Conservation (phyloP, 2,888 invertebrate genomes). For the Hemicrepidius hirtus region DNA sequence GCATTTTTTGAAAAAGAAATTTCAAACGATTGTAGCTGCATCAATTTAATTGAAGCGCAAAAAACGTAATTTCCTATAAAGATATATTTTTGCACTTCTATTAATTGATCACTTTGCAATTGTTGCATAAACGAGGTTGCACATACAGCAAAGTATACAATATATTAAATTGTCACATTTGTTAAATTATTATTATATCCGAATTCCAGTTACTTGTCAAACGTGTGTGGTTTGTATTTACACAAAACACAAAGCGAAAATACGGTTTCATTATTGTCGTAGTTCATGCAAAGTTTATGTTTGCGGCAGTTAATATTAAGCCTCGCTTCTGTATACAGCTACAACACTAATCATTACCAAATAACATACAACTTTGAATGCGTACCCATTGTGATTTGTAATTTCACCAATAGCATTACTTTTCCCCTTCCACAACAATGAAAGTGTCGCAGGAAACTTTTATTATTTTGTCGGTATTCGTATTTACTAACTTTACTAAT, state of each 20-base stretch:
- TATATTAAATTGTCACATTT: conserved; percentile 23
- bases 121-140: no score
- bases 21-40: no score
- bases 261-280: conserved; percentile 35
- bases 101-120: no score
- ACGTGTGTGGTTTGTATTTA: conserved; percentile 30
- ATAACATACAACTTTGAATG: background rate
- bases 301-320: conserved; percentile 30
- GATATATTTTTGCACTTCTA: no score
- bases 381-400: conserved; percentile 10
- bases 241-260: conserved; percentile 35
- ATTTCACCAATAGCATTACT: conserved; percentile 11
- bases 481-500: conserved; percentile 23
- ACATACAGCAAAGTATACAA: background rate
- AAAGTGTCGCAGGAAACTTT: conserved; percentile 11
- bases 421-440: background rate
- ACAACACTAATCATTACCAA: conserved; percentile 21
- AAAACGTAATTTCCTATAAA: no score
- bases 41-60: no score
- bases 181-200: conserved; percentile 16
- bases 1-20: no score
- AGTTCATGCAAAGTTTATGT: conserved; percentile 32
- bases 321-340: background rate
- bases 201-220: conserved; percentile 25
- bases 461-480: conserved; percentile 8